phyloP scores from a whole-genome alignment of 2,113 vertebrate species.

The Hoplias malabaricus region DNA sequence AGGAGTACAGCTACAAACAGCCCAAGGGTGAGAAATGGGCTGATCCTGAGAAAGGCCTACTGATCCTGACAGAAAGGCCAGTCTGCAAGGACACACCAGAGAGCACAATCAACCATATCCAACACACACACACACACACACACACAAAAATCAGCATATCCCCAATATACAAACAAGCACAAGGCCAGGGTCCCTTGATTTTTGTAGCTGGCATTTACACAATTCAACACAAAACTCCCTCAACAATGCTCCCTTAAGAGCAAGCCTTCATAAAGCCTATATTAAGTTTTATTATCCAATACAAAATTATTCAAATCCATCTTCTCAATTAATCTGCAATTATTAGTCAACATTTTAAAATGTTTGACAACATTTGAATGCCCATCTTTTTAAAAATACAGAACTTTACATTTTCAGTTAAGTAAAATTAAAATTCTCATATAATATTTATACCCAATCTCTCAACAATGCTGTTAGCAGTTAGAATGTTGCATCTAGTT shows the following conservation, averaged over 20 bases:
- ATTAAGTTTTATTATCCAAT: no score
- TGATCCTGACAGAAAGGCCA: slow-evolving; percentile 36
- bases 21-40: slow-evolving; percentile 37
- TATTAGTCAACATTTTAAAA: background rate
- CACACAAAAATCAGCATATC: background rate
- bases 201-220: background rate
- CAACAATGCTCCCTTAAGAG: background rate
- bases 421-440: background rate
- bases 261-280: background rate
- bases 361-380: no score
- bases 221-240: background rate
- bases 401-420: no score
- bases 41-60: slow-evolving; percentile 35
- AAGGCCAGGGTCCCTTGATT: background rate
- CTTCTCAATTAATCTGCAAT: background rate
- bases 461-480: no score
- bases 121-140: slow-evolving; percentile 16
- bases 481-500: no score
- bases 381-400: no score
- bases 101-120: background rate
- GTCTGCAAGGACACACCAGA: slow-evolving; percentile 24
- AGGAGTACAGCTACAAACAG: slow-evolving; percentile 12
- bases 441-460: no score
- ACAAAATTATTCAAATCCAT: background rate
- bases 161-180: background rate